Percentiles rank a stretch among this genome's conserved stretches.
These are phyloP conservation scores for Gadus chalcogrammus DNA, from an alignment of 2,113 vertebrate species.

Conservation along the genomic window DNA sequence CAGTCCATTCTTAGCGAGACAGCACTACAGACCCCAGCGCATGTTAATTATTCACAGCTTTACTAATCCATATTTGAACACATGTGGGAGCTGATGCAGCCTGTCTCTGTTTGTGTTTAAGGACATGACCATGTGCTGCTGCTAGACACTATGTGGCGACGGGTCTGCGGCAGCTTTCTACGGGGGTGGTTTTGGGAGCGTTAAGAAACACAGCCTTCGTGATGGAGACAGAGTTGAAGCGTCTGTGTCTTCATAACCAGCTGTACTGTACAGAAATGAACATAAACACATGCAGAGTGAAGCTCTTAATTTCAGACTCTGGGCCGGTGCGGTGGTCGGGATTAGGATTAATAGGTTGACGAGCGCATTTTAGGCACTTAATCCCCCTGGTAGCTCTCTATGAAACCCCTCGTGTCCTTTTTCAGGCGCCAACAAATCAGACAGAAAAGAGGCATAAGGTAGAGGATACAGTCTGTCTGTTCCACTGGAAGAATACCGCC, in stretches of 20 bases:
- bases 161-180: slow-evolving; percentile 3
- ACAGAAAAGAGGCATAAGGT: not conserved
- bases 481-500: not conserved
- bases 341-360: not conserved
- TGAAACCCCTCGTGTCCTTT: not conserved
- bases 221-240: slow-evolving; percentile 14
- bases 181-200: slow-evolving; percentile 19
- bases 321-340: not conserved
- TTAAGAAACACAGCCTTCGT: slow-evolving; percentile 32
- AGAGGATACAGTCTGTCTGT: not conserved
- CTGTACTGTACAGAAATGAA: slow-evolving; percentile 35
- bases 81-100: slow-evolving; percentile 48
- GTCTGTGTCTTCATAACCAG: slow-evolving; percentile 24
- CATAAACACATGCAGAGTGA: not conserved
- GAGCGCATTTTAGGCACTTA: not conserved
- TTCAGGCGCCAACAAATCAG: not conserved
- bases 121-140: slow-evolving; percentile 34
- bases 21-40: slow-evolving; percentile 45
- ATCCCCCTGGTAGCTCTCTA: not conserved
- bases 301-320: slow-evolving; percentile 35
- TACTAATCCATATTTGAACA: slow-evolving; percentile 53
- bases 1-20: slow-evolving; percentile 41
- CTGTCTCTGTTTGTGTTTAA: slow-evolving; percentile 63
- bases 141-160: slow-evolving; percentile 25
- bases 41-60: slow-evolving; percentile 67